Conservation (phyloP, 30 jellyfish, hydroid and myxozoan species). For the Calvadosia cruxmelitensis region DNA sequence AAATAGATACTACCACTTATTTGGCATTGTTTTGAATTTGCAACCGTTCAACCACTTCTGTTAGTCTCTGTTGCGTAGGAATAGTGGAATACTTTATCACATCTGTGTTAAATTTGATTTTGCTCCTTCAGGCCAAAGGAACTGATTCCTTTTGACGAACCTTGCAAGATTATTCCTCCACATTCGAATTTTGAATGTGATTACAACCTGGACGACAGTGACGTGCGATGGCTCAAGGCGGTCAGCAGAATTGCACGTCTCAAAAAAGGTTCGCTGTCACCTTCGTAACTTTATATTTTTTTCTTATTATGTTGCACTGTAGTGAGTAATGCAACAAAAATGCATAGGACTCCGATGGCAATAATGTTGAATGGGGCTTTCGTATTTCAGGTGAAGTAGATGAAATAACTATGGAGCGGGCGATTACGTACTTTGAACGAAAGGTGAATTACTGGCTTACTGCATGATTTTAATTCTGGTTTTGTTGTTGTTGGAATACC, state of each 20-base stretch:
- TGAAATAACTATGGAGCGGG: conserved; percentile 76
- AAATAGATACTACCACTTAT: too few species aligned
- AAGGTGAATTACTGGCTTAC: conserved; percentile 22
- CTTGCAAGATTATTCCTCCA: not conserved
- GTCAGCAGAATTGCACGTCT: conserved; percentile 6
- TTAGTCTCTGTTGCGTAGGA: too few species aligned
- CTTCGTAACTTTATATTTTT: not conserved
- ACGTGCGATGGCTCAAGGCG: conserved; percentile 58
- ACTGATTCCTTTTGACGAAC: conserved; percentile 27
- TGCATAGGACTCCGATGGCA: not conserved
- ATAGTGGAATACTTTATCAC: too few species aligned
- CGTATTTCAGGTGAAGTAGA: conserved; percentile 34
- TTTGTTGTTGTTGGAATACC: not conserved
- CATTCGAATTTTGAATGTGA: conserved; percentile 21
- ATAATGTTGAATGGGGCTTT: too few species aligned
- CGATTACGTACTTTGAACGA: conserved; percentile 74
- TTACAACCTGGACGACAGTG: conserved; percentile 75
- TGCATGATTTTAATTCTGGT: not conserved
- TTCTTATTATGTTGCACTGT: not conserved
- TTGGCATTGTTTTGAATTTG: too few species aligned
- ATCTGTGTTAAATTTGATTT: not conserved
- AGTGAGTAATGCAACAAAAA: not conserved
- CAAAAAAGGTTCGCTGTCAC: conserved; percentile 24
- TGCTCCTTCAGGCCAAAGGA: conserved; percentile 40
- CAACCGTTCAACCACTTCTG: too few species aligned